Conservation (phyloP, 1,140 invertebrate species). For the Alviniconcha marisindica region DNA sequence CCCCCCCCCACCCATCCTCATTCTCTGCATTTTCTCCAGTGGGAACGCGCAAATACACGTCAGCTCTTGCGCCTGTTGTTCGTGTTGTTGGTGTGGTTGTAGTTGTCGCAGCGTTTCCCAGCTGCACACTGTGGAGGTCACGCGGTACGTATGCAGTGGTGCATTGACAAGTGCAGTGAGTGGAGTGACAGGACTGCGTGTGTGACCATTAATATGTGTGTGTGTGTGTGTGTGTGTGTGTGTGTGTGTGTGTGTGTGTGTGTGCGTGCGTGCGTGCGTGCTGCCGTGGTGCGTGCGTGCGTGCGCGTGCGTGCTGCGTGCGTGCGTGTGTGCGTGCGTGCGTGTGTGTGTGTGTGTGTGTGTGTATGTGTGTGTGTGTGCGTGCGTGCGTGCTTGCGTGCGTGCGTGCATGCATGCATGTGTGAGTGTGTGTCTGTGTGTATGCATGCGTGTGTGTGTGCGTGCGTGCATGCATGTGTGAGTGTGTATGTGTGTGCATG, state of each 20-base stretch:
- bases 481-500: not conserved
- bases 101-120: too few species aligned
- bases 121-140: too few species aligned
- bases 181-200: not conserved
- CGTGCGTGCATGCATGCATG: too few species aligned
- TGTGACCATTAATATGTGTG: not conserved
- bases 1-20: too few species aligned
- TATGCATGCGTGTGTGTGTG: not conserved
- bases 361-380: not conserved
- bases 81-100: too few species aligned
- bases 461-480: constrained; percentile 6
- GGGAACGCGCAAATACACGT: too few species aligned
- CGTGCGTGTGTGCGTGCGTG: not conserved
- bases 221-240: not conserved
- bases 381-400: not conserved
- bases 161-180: too few species aligned
- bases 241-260: not conserved
- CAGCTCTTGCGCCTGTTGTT: too few species aligned
- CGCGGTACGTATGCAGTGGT: too few species aligned
- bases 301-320: not conserved
- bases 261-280: constrained; percentile 11
- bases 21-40: too few species aligned
- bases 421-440: not conserved
- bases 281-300: not conserved
- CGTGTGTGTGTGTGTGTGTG: too few species aligned